Base-by-base conservation (phyloP, 1,140 invertebrate genomes). In the Leptestheria dahalacensis region DNA sequence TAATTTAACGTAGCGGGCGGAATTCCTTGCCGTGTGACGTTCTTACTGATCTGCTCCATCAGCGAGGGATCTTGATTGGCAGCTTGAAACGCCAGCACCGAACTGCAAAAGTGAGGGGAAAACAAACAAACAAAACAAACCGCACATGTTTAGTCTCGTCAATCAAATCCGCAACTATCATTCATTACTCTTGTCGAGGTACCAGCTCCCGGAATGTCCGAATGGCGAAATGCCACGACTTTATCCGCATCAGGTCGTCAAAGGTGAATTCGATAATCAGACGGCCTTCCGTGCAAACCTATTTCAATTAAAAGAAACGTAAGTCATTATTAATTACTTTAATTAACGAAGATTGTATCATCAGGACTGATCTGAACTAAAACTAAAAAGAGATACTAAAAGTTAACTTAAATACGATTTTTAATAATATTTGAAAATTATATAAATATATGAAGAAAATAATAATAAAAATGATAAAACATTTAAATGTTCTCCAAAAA, bases 191-290 rank as follows among this genome's bases (percentile, higher is more conserved):
- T 28, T 41, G 20, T 23, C 58, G 47, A 18, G 93, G 92, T 67
- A 97, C 91, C 55, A 97, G 79, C 76, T 98, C 94, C 66, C 91
- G 79, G 75, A 96, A 91, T 69, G 85, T 83, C 64, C 92, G 77
- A 54, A 95, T 91, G 54, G 90, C 84, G 78, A 97, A 89, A 76
- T 97, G 92, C 94, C 94, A 98, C 66, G 92, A 93, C 74, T 96
- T 94, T 76, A 98, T 97, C 71, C 94, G 81, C 92, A 97, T 97
- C 66, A 97, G 79, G 74, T 97, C 95, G 75, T 97, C 95, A 76
- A 95, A 96, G 55, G 91, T 95, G 76, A 97, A 97, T 76, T 98
- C 93, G 70, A 98, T 77, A 73, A 97, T 91, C 70, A 98, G 78
- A 68, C 92, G 81, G 66, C 93, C 94, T 76, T 98, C 95, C 65